Evolutionary conservation across 2,888 invertebrate genomes (phyloP).

Genomic region (Cremastinae sp.): DNA sequence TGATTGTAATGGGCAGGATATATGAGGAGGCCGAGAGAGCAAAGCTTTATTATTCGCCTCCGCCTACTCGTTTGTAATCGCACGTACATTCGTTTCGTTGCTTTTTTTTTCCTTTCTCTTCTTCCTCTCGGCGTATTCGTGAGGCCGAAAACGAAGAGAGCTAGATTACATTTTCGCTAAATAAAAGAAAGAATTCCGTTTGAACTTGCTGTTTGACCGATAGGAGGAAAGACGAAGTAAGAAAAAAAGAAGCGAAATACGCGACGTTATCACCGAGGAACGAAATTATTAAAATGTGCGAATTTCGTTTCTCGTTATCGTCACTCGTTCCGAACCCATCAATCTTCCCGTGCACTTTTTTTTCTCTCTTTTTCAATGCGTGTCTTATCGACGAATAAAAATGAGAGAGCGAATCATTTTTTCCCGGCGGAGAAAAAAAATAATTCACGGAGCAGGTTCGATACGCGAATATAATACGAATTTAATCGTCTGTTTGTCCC

Average conservation of each 20-base stretch:
- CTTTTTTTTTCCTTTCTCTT: neutral
- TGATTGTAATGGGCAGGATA: neutral
- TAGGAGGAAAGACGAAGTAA: neutral
- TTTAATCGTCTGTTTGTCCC: slow-evolving; percentile 24
- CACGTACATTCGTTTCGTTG: neutral
- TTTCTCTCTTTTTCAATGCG: neutral
- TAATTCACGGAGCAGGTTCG: neutral
- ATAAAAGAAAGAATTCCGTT: slow-evolving; percentile 21
- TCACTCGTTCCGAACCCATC: slow-evolving; percentile 14
- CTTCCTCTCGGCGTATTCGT: neutral
- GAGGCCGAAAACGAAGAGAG: neutral
- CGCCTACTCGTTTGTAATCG: slow-evolving; percentile 28
- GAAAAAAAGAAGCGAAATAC: neutral
- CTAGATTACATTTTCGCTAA: neutral
- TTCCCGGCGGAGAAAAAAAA: neutral
- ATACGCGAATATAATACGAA: slow-evolving; percentile 1
- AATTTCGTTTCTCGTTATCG: neutral
- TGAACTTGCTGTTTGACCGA: slow-evolving; percentile 43
- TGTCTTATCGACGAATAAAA: slow-evolving; percentile 20
- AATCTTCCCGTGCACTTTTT: neutral
- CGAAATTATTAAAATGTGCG: slow-evolving; percentile 1
- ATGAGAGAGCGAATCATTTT: neutral
- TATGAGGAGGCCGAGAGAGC: neutral
- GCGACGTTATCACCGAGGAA: neutral
- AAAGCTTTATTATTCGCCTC: slow-evolving; percentile 19